Base-by-base conservation (phyloP, 2,797 vertebrate species). In the Gastrophryne carolinensis region DNA sequence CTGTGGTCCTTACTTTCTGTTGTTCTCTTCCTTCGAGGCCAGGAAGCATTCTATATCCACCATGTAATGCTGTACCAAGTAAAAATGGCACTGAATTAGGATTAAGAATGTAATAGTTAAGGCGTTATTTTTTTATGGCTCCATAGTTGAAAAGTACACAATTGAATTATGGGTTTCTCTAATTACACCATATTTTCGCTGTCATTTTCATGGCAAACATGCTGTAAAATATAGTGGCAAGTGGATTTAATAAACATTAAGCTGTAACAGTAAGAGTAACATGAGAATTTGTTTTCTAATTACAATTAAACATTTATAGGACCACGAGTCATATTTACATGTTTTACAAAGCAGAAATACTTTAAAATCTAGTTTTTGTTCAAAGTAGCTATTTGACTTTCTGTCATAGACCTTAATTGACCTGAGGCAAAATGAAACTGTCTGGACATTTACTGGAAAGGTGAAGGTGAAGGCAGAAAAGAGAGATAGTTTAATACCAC, bases 251-350 rank as follows among this genome's bases (percentile, higher is more conserved):
- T 58, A 65, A 64, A 65, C 27, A 54, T 34, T 41, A 26, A 73
- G 35, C 49, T 35, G 44, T 37, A 56, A 26, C 27, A 64, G 60
- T 37, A 60, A 29, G 15, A 21, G 67, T 70, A 78, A 71, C 52
- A 23, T 21, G 67, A 78, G 67, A 65, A 72, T 34, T 64, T 78
- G 67, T 44, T 71, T 64, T 57, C 60, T 56, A n/a, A 58, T 78
- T 78, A 78, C 75, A 78, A 71, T 71, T 63, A 77, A 63, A 37
- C 74, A 70, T 78, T 72, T 61, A 78, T 65, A 49, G 39, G 49
- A 65, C 39, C 11, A 78, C 72, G 67, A 78, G 37, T 77, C 67
- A 77, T 57, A 78, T 37, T 64, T 17, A 49, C 29, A 71, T 72
- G 56, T 37, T 56, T 8, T 35, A 63, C 37, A 57, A 71, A 35